Evolutionary conservation across 2,888 invertebrate genomes (phyloP), one percentile per base, ranked within the genome.

Genomic region (Ophraella communa): DNA sequence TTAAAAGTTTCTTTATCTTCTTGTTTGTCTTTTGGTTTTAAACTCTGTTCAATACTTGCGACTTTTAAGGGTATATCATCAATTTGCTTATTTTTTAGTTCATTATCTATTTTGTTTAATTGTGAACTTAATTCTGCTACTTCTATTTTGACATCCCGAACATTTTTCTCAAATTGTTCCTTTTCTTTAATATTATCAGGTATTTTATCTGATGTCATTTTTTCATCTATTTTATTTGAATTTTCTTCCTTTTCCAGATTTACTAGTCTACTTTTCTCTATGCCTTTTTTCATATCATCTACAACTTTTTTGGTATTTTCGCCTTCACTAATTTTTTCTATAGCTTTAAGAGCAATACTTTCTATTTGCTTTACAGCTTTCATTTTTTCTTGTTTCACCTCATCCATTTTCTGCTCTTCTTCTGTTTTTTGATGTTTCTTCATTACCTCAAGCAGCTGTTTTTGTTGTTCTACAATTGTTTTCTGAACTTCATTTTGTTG

Each of bases 401-500:
- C 70, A 52, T 74, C 67, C 3, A 69, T 63, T 20, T 74, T 71
- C 10, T 69, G 59, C 14, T 65, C 62, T 66, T 77, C 71, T 18
- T 68, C 71, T 39, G 67, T 65, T 49, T 71, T 71, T 42, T 74
- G 74, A 30, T 75, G 77, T 68, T 66, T 73, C 67, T 73, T 62
- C 52, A 69, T 73, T 52, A 73, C 73, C 62, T 73, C 73, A 54
- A 70, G 70, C 59, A 73, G 60, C 71, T 76, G 74, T 51, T 89
- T 88, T 73, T 90, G 89, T 76, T 91, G 88, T 71, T 89, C 85
- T 30, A 91, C 84, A 66, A 91, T 80, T 77, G 89, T 86, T 73
- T 88, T 85, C 74, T 90, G 89, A 75, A 89, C 88, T 77, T 88
- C 84, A 62, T 89, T 88, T 69, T 91, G 89, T 76, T 88, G 86